These are phyloP conservation scores for Xylota sylvarum DNA, from an alignment of 2,888 invertebrate species.

Conservation along the genomic window DNA sequence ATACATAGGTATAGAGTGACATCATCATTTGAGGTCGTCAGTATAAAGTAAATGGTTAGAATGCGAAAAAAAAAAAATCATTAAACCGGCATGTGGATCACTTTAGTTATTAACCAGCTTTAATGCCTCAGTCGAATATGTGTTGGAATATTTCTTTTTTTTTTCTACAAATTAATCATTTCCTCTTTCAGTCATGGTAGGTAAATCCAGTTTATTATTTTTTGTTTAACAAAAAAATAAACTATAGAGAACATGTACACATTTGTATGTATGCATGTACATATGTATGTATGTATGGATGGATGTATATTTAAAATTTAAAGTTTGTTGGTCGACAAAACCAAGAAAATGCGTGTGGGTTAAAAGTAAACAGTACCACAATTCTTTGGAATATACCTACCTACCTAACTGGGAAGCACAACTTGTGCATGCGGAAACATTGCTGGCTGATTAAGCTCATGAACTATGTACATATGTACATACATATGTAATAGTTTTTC, in stretches of 20 bases:
- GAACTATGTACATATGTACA: too few relatives aligned
- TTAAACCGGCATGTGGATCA: constrained; percentile 41
- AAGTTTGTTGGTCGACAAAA: background rate
- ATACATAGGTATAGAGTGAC: background rate
- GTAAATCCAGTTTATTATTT: constrained; percentile 43
- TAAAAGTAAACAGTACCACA: background rate
- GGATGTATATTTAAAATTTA: background rate
- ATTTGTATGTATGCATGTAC: too few relatives aligned
- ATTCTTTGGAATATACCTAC: background rate
- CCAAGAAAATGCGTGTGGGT: background rate
- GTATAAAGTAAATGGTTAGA: background rate
- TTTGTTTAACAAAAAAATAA: background rate
- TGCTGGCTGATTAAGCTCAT: background rate
- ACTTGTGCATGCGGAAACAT: background rate
- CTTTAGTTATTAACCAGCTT: constrained; percentile 28
- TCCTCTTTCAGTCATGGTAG: constrained; percentile 52
- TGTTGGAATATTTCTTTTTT: background rate
- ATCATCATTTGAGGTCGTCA: constrained; percentile 26
- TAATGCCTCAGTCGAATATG: constrained; percentile 5
- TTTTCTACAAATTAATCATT: constrained; percentile 47
- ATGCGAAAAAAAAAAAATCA: background rate
- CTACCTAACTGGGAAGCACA: constrained; percentile 3
- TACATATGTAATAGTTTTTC: too few relatives aligned
- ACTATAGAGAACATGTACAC: background rate
- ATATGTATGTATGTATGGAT: background rate